Evolutionary conservation across 2,113 vertebrate species (phyloP).

Genomic region (Trochalopteron elliotii): DNA sequence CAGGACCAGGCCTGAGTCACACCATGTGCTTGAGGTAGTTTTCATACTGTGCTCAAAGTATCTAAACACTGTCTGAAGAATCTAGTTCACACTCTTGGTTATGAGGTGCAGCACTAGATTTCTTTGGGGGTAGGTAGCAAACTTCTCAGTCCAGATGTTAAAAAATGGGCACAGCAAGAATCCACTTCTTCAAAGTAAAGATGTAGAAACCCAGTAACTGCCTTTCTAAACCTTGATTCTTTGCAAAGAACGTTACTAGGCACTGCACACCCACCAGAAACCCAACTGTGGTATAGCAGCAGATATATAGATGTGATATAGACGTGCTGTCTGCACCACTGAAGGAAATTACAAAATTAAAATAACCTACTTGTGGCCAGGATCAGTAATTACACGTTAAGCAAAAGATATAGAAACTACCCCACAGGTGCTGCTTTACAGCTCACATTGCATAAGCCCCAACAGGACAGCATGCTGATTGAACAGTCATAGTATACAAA

Average conservation of each 20-base stretch:
- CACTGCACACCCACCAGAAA: not conserved
- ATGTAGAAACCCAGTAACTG: not conserved
- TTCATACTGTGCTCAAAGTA: not conserved
- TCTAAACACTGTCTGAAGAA: not conserved
- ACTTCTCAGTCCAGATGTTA: not conserved
- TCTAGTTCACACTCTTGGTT: not conserved
- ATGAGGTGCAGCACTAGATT: not conserved
- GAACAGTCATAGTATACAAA: not conserved
- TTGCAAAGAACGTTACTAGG: not conserved
- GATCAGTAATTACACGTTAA: not conserved
- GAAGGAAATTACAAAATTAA: not conserved
- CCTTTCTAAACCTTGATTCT: not conserved
- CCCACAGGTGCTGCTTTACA: not conserved
- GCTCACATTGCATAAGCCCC: not conserved
- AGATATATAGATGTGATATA: not conserved
- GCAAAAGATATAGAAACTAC: not conserved
- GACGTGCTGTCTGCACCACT: not conserved
- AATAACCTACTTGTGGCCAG: not conserved
- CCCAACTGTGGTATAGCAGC: fast-evolving
- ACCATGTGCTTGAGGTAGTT: not conserved
- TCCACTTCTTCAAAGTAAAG: not conserved
- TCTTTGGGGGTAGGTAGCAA: not conserved
- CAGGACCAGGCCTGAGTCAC: not conserved
- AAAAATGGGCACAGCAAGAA: not conserved
- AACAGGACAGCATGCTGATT: not conserved